These are phyloP conservation scores for Medauroidea extradentata DNA, from an alignment of 1,140 invertebrate genomes.

Conservation along the genomic window DNA sequence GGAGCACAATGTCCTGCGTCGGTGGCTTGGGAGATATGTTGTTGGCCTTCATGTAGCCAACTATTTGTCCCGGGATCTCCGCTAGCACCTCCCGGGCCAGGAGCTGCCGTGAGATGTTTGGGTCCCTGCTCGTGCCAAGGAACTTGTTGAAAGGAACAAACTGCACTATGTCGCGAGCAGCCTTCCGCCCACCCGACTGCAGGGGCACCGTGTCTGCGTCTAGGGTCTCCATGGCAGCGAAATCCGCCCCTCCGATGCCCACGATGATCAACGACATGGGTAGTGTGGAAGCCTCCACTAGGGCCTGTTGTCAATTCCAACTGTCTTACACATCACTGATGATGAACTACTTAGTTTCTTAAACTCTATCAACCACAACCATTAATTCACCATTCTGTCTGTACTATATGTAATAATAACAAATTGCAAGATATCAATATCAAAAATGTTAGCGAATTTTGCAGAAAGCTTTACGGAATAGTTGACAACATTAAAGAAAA, in stretches of 20 bases:
- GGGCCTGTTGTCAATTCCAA: too few relatives aligned
- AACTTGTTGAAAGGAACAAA: conserved; percentile 42
- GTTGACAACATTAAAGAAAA: too few relatives aligned
- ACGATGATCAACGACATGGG: conserved; percentile 53
- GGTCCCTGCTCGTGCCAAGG: not conserved
- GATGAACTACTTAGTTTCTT: too few relatives aligned
- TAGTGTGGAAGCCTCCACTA: conserved; percentile 38
- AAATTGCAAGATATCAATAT: too few relatives aligned
- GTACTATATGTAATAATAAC: too few relatives aligned
- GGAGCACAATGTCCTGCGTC: conserved; percentile 16
- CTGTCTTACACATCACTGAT: too few relatives aligned
- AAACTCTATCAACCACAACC: too few relatives aligned
- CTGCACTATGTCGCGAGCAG: conserved; percentile 43
- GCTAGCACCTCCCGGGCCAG: conserved; percentile 40
- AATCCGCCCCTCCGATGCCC: conserved; percentile 50
- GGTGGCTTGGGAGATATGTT: conserved; percentile 15
- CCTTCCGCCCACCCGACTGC: conserved; percentile 30
- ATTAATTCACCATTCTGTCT: too few relatives aligned
- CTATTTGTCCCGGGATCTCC: conserved; percentile 58
- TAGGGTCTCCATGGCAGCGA: conserved; percentile 44
- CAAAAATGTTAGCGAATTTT: too few relatives aligned
- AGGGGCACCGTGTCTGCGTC: conserved; percentile 41
- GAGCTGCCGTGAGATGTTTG: conserved; percentile 19
- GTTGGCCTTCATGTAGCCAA: conserved; percentile 53
- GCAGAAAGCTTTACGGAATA: too few relatives aligned